Base-by-base conservation (phyloP, 2,113 vertebrate species). In the Anolis carolinensis region DNA sequence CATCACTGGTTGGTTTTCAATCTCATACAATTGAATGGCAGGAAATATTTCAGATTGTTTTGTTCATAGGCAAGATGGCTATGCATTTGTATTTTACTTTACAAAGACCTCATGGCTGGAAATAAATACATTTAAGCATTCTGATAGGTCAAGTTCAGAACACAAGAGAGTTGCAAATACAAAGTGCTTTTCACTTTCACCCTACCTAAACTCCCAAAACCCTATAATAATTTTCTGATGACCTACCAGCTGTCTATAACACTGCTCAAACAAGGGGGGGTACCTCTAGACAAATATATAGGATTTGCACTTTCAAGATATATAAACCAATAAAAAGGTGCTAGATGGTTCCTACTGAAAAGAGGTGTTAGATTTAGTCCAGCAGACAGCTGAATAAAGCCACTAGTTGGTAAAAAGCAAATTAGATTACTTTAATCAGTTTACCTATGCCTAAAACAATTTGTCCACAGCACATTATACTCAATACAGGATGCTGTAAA, bases 401-500 rank as follows among this genome's bases (percentile, higher is more conserved):
- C 76, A 82, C 63, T 78, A n/a, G 21, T 1, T 50, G 7, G 32
- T 62, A 55, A 72, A 79, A 86, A 63, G 79, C 88, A 89, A 55
- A 36, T 4, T 82, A 18, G 25, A 83, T 84, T 86, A 84, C 52
- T 87, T 86, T 72, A 62, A 39, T 52, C 70, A 75, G 13, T 34
- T 83, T 72, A 68, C 72, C 79, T 18, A 27, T 30, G 55, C 48
- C 73, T 90, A 91, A 80, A 88, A 77, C 63, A 59, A 78, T 63
- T 9, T 77, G 85, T 73, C 72, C 75, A 71, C 32, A 13, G 25
- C 2, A 0, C 0, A 0, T 20, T 82, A 16, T 48, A 85, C 71
- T 63, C 72, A 50, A 76, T 30, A 79, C 34, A 87, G 27, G 86
- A 74, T 67, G 76, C 55, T 30, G 7, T 39, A 88, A 44, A 74